Evolutionary conservation across 1,140 invertebrate genomes (phyloP).

Genomic region (Batillaria attramentaria): DNA sequence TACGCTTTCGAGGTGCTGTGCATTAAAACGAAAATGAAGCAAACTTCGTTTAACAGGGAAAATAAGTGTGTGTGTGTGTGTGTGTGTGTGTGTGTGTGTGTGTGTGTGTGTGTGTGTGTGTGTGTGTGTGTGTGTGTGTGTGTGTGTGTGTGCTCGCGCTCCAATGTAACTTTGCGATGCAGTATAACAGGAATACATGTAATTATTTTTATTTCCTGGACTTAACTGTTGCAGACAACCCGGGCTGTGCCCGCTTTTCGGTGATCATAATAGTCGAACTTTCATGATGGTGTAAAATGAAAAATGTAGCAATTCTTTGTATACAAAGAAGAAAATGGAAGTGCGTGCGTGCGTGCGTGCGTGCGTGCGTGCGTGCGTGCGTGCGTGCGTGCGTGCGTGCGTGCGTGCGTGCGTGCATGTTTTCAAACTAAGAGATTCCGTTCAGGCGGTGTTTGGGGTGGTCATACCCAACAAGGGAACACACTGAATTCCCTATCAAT

Average conservation of each 20-base stretch:
- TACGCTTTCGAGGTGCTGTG: too few species aligned
- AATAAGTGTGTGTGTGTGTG: background rate
- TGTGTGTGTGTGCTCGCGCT: background rate
- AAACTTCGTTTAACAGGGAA: too few species aligned
- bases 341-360: background rate
- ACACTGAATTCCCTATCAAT: too few species aligned
- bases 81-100: background rate
- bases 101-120: background rate
- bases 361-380: background rate
- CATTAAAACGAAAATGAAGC: too few species aligned
- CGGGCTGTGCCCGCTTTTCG: too few species aligned
- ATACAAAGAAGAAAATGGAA: constrained; percentile 1
- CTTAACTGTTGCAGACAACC: too few species aligned
- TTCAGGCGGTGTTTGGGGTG: background rate
- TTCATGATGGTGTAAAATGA: too few species aligned
- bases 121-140: background rate
- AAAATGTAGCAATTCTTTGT: too few species aligned
- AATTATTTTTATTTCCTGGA: too few species aligned
- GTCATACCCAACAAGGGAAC: background rate
- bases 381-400: background rate
- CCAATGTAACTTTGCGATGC: too few species aligned
- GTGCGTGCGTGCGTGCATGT: background rate
- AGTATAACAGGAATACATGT: too few species aligned
- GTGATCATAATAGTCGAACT: too few species aligned
- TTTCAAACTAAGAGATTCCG: background rate